Evolutionary conservation across 1,140 invertebrate species (phyloP).

Genomic region (Sipha flava): DNA sequence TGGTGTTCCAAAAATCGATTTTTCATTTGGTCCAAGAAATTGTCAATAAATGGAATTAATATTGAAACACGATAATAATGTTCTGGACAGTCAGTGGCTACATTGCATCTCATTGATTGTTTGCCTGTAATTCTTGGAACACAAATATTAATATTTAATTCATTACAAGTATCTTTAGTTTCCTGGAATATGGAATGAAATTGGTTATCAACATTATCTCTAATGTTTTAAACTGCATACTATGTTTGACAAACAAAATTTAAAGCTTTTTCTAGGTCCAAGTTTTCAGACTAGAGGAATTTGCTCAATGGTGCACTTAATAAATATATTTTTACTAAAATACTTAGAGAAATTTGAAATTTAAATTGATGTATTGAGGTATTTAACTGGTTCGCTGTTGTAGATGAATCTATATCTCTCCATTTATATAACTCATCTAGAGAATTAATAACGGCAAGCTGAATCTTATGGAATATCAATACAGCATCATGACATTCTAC

Average conservation of each 20-base stretch:
- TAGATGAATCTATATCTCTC: background rate
- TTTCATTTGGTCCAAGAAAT: too few relatives aligned
- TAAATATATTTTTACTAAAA: background rate
- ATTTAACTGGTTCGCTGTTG: background rate
- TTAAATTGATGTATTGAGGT: background rate
- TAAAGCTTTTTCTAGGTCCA: background rate
- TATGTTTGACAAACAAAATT: background rate
- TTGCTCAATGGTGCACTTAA: background rate
- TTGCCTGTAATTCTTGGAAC: too few relatives aligned
- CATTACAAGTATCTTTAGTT: too few relatives aligned
- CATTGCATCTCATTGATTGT: too few relatives aligned
- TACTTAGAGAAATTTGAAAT: background rate
- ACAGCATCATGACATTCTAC: background rate
- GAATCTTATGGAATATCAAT: background rate
- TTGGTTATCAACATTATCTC: too few relatives aligned
- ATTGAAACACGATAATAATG: too few relatives aligned
- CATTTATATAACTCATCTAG: background rate
- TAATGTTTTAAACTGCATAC: too few relatives aligned
- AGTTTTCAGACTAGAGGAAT: background rate
- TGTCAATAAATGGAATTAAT: too few relatives aligned
- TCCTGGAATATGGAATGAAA: too few relatives aligned
- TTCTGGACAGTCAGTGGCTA: too few relatives aligned
- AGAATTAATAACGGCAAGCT: background rate
- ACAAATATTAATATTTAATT: too few relatives aligned
- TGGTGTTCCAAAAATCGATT: too few relatives aligned